Evolutionary conservation across 2,797 vertebrate species (phyloP).

Genomic region (Masticophis lateralis): DNA sequence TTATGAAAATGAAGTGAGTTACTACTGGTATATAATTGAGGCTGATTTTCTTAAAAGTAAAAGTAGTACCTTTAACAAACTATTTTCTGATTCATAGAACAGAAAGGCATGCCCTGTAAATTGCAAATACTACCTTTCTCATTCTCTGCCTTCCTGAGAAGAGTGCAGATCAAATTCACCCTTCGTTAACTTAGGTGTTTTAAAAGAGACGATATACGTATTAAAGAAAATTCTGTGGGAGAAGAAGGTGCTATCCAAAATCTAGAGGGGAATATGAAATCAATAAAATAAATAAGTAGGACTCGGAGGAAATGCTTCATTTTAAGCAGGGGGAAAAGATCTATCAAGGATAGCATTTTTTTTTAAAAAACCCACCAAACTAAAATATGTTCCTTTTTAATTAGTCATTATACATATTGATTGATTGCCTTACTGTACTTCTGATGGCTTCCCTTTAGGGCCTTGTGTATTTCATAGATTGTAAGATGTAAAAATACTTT

Average conservation of each 20-base stretch:
- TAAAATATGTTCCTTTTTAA: constrained; percentile 70
- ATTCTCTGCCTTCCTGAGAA: not conserved
- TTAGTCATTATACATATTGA: constrained; percentile 66
- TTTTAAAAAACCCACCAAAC: constrained; percentile 48
- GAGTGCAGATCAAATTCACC: not conserved
- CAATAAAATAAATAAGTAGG: constrained; percentile 47
- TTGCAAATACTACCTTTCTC: not conserved
- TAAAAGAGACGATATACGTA: not conserved
- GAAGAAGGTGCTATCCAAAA: constrained; percentile 29
- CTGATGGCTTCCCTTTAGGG: constrained; percentile 61
- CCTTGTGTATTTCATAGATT: constrained; percentile 67
- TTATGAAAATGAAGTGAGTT: not conserved
- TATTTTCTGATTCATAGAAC: constrained; percentile 25
- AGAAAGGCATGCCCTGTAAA: not conserved
- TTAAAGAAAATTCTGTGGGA: not conserved
- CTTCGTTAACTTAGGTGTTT: not conserved
- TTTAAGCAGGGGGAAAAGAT: constrained; percentile 59
- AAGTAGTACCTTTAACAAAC: constrained; percentile 15
- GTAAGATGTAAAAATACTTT: constrained; percentile 70
- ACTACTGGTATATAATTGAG: constrained; percentile 7
- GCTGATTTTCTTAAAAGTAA: constrained; percentile 38
- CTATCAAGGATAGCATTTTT: constrained; percentile 58
- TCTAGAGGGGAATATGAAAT: not conserved
- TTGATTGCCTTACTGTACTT: constrained; percentile 63
- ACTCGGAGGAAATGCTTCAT: constrained; percentile 51